These are phyloP conservation scores for Philonicus albiceps DNA, from an alignment of 2,888 invertebrate genomes.

Conservation along the genomic window DNA sequence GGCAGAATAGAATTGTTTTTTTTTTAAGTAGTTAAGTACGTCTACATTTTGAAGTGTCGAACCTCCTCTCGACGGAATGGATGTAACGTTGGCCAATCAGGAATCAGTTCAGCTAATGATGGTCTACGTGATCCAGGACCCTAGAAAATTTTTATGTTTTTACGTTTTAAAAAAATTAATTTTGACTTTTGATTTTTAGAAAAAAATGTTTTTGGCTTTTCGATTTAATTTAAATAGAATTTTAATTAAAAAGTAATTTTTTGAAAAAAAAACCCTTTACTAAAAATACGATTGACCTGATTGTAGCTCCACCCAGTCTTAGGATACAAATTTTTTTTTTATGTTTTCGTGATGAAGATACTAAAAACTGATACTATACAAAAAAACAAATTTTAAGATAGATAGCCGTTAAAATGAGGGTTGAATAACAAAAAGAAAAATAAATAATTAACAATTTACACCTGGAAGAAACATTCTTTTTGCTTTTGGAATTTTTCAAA, in stretches of 20 bases:
- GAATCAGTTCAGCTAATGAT: slow-evolving; percentile 93
- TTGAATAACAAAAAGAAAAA: not conserved
- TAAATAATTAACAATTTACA: too few relatives aligned
- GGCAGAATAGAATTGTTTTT: not conserved
- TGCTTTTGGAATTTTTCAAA: not conserved
- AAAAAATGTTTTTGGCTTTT: not conserved
- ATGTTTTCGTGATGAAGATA: too few relatives aligned
- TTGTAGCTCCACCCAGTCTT: not conserved
- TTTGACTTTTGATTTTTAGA: not conserved
- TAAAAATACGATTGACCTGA: not conserved
- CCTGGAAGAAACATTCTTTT: too few relatives aligned
- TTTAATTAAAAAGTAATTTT: not conserved
- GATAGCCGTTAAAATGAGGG: too few relatives aligned
- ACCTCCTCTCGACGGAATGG: slow-evolving; percentile 74
- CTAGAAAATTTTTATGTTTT: slow-evolving; percentile 51
- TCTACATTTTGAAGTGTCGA: slow-evolving; percentile 64
- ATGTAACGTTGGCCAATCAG: slow-evolving; percentile 86
- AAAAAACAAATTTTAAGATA: not conserved
- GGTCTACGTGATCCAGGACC: slow-evolving; percentile 75
- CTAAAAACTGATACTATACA: not conserved
- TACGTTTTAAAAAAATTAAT: not conserved
- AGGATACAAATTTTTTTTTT: too few relatives aligned
- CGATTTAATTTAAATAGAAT: too few relatives aligned
- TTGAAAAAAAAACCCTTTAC: not conserved
- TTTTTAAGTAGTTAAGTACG: slow-evolving; percentile 49